Percentiles rank a stretch among this genome's conserved stretches.
Conservation (phyloP, 1,140 invertebrate genomes). For the Drosophila sechellia region DNA sequence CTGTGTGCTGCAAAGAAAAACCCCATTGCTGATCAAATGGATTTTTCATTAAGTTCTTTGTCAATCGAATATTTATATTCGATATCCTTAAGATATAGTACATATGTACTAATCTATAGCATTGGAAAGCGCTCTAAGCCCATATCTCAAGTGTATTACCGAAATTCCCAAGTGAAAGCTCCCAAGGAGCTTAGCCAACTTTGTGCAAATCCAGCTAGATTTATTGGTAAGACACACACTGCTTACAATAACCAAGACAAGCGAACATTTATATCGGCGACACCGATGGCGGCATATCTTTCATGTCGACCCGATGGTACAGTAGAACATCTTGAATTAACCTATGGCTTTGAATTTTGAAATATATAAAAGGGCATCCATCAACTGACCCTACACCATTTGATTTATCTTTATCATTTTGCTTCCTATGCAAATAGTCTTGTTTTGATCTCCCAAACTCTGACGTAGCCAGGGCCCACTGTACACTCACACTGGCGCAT, state of each 20-base stretch:
- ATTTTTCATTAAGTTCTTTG: no score
- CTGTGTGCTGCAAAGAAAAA: no score
- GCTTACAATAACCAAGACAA: no score
- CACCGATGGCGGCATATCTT: slow-evolving; percentile 16
- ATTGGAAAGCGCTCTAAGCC: neutral
- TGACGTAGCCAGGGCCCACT: neutral
- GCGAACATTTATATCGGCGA: slow-evolving; percentile 8
- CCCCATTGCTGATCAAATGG: no score
- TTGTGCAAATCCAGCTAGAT: slow-evolving; percentile 32
- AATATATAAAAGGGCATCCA: no score
- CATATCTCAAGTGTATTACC: neutral
- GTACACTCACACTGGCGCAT: slow-evolving; percentile 2
- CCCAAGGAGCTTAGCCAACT: slow-evolving; percentile 23
- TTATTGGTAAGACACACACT: slow-evolving; percentile 16
- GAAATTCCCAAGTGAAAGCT: slow-evolving; percentile 13
- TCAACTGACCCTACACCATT: no score
- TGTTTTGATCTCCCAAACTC: no score
- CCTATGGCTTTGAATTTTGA: no score
- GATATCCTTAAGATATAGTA: neutral
- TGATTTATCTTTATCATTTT: no score
- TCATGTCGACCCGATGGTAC: slow-evolving; percentile 8
- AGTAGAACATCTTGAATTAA: slow-evolving; percentile 1
- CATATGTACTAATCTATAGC: neutral
- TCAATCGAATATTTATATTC: no score
- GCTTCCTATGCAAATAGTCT: no score